A percentile compares a stretch with the other conserved stretches of the same genome.
Conservation (phyloP, 2,113 vertebrate species). For the Vidua chalybeata region DNA sequence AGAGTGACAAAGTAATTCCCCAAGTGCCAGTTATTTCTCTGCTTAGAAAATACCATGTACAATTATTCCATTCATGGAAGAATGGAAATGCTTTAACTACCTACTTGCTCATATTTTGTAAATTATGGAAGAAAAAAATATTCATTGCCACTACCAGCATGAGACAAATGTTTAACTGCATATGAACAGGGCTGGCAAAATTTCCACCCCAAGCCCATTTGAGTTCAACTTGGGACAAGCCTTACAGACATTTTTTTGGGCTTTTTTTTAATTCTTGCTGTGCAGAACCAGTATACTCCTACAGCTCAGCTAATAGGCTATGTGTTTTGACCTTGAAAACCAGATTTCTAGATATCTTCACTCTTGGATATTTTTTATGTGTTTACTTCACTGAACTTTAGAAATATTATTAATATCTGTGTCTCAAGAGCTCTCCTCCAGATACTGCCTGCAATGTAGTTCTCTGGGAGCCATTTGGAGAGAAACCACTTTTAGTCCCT, state of each 20-base stretch:
- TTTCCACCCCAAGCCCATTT: neutral
- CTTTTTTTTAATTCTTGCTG: neutral
- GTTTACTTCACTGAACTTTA: neutral
- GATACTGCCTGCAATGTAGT: neutral
- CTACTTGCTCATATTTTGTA: conserved; percentile 20
- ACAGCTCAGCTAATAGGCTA: neutral
- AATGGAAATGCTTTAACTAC: conserved; percentile 29
- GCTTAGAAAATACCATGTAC: neutral
- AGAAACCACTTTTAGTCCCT: neutral
- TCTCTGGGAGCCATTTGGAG: neutral
- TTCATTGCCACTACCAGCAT: neutral
- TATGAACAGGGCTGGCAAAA: neutral
- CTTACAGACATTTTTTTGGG: neutral
- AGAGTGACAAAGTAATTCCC: conserved; percentile 28
- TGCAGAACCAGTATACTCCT: neutral
- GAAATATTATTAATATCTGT: neutral
- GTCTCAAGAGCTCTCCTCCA: neutral
- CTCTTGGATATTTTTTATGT: neutral
- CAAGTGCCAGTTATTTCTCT: neutral
- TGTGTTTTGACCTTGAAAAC: neutral
- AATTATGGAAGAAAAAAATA: conserved; percentile 12
- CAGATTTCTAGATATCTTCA: neutral
- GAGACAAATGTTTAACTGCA: neutral
- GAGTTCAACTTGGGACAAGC: conserved; percentile 2
- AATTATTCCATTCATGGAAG: conserved; percentile 12